Evolutionary conservation across 2,888 invertebrate genomes (phyloP).

Genomic region (Alviniconcha strummeri): DNA sequence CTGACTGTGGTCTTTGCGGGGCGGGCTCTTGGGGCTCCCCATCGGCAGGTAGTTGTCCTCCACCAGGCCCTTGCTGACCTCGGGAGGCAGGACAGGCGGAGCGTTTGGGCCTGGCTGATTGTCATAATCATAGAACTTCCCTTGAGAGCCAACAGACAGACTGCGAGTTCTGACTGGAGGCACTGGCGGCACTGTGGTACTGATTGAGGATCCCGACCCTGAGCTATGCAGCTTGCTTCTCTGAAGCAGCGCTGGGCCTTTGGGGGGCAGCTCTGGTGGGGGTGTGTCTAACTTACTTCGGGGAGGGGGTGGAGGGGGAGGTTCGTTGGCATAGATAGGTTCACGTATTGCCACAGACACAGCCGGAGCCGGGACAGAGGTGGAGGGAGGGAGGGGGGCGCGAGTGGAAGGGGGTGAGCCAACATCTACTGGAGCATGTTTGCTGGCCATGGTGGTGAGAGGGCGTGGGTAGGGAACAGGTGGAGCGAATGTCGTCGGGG

Average conservation of each 20-base stretch:
- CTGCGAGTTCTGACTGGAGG: constrained; percentile 40
- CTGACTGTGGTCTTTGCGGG: background rate
- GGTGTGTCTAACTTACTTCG: constrained; percentile 45
- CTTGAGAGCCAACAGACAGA: constrained; percentile 38
- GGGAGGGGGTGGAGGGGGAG: constrained; percentile 28
- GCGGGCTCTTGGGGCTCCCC: constrained; percentile 48
- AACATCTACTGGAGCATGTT: background rate
- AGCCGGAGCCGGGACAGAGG: background rate
- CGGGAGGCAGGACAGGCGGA: background rate
- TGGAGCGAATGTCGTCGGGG: constrained; percentile 28
- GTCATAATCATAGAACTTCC: constrained; percentile 36
- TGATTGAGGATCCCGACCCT: constrained; percentile 3
- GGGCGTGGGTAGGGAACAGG: constrained; percentile 32
- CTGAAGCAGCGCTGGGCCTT: constrained; percentile 59
- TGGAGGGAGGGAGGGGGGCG: background rate
- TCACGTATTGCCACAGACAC: constrained; percentile 37
- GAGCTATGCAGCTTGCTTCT: constrained; percentile 42
- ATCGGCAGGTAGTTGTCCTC: constrained; percentile 44
- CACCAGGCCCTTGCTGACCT: constrained; percentile 16
- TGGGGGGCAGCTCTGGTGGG: constrained; percentile 65
- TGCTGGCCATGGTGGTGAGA: background rate
- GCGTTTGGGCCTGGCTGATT: constrained; percentile 23
- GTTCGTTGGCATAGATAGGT: constrained; percentile 61
- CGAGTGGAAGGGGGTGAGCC: background rate
- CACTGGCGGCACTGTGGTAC: constrained; percentile 30